Evolutionary conservation across 53 echinoderm and acorn worm genomes (phyloP).

Genomic region (Echinometra lucunter): DNA sequence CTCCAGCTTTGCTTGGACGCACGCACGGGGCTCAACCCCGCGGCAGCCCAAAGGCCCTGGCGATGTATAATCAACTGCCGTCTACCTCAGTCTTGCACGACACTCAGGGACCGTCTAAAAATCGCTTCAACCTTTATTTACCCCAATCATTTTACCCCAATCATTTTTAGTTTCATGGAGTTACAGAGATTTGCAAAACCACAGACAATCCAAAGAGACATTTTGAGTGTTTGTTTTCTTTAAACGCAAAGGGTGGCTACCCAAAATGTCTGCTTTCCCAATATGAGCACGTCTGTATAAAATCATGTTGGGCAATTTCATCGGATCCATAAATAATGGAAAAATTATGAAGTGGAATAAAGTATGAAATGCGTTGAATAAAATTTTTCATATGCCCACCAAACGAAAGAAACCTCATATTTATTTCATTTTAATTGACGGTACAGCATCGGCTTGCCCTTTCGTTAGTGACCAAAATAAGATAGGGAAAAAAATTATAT

Average conservation of each 20-base stretch:
- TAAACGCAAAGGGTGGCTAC: background rate
- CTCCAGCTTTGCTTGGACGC: slow-evolving; percentile 72
- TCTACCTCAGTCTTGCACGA: slow-evolving; percentile 62
- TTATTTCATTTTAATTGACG: too few species aligned
- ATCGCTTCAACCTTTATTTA: background rate
- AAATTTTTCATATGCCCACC: too few species aligned
- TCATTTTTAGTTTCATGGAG: background rate
- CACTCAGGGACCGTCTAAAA: slow-evolving; percentile 57
- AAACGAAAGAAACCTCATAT: too few species aligned
- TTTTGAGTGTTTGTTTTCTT: background rate
- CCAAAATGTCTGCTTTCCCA: background rate
- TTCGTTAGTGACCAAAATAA: too few species aligned
- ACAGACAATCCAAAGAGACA: background rate
- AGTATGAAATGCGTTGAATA: background rate
- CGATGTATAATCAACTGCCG: slow-evolving; percentile 75
- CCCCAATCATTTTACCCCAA: background rate
- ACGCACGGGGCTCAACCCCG: slow-evolving; percentile 73
- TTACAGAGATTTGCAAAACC: background rate
- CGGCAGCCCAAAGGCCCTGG: slow-evolving; percentile 69
- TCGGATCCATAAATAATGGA: background rate
- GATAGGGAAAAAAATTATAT: too few species aligned
- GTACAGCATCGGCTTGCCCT: too few species aligned
- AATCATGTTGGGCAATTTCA: background rate
- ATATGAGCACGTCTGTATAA: background rate
- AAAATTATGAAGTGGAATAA: background rate